These are phyloP conservation scores for Aphrocallistes beatrix DNA, from an alignment of 37 sponge, comb jelly and placozoan genomes.

Conservation along the genomic window DNA sequence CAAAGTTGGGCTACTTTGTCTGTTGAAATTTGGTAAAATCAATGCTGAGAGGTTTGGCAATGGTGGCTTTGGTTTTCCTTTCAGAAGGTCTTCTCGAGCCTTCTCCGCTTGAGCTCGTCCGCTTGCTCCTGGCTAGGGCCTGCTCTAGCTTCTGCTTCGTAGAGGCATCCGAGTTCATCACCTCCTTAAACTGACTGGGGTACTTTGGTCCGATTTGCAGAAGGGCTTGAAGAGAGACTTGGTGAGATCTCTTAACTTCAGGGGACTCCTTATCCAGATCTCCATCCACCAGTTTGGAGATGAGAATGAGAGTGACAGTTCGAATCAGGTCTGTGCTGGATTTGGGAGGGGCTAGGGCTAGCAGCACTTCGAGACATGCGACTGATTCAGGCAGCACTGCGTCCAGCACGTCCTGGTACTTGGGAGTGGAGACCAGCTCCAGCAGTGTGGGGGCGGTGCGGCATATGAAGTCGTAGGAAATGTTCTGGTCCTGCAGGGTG, in stretches of 20 bases:
- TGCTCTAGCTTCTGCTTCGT: constrained; percentile 51
- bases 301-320: constrained; percentile 38
- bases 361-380: not conserved
- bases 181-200: constrained; percentile 42
- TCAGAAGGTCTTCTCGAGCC: not conserved
- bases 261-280: not conserved
- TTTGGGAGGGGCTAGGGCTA: not conserved
- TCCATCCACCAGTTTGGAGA: constrained; percentile 25
- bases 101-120: not conserved
- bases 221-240: constrained; percentile 29
- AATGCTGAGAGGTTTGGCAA: not conserved
- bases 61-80: not conserved
- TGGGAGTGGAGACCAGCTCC: not conserved
- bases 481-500: not conserved
- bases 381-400: not conserved
- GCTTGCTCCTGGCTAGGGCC: constrained; percentile 30
- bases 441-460: not conserved
- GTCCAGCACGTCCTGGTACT: not conserved
- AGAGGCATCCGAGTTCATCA: constrained; percentile 38
- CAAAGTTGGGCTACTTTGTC: too few species aligned
- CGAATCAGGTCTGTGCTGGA: constrained; percentile 29
- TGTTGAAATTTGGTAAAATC: constrained; percentile 18
- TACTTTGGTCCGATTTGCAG: constrained; percentile 63
- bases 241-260: not conserved
- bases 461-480: not conserved